Evolutionary conservation across 2,888 invertebrate species (phyloP).

Genomic region (Rhagonycha fulva): DNA sequence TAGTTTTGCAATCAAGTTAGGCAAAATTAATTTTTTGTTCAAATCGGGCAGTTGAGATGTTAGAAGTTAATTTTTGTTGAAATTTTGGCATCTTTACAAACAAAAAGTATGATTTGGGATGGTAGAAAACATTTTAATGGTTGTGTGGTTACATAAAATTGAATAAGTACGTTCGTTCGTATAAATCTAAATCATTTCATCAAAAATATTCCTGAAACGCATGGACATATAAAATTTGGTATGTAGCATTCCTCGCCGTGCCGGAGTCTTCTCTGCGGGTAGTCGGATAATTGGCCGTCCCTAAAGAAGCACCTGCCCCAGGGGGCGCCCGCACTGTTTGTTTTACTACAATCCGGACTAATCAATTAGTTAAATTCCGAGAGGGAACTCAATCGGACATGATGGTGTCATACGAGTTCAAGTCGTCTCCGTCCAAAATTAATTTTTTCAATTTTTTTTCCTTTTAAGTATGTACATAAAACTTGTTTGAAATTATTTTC

Average conservation of each 20-base stretch:
- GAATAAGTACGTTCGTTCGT: background rate
- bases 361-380: conserved; percentile 36
- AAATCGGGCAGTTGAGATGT: background rate
- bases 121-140: background rate
- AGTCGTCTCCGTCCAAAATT: background rate
- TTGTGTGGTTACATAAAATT: background rate
- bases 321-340: conserved; percentile 46
- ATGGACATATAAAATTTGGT: conserved; percentile 18
- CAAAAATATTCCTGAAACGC: conserved; percentile 30
- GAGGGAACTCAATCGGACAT: conserved; percentile 29
- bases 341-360: conserved; percentile 41
- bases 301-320: conserved; percentile 46
- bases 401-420: conserved; percentile 19
- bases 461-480: background rate
- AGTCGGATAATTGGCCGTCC: conserved; percentile 50
- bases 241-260: conserved; percentile 41
- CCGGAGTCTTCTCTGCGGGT: conserved; percentile 46
- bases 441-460: background rate
- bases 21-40: conserved; percentile 2
- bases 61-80: background rate
- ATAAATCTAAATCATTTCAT: conserved; percentile 33
- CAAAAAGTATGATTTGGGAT: background rate
- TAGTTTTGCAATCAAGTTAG: conserved; percentile 6
- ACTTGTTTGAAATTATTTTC: background rate
- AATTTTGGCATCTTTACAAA: background rate